Conservation (phyloP, 2,888 invertebrate species). For the Oligia strigilis region DNA sequence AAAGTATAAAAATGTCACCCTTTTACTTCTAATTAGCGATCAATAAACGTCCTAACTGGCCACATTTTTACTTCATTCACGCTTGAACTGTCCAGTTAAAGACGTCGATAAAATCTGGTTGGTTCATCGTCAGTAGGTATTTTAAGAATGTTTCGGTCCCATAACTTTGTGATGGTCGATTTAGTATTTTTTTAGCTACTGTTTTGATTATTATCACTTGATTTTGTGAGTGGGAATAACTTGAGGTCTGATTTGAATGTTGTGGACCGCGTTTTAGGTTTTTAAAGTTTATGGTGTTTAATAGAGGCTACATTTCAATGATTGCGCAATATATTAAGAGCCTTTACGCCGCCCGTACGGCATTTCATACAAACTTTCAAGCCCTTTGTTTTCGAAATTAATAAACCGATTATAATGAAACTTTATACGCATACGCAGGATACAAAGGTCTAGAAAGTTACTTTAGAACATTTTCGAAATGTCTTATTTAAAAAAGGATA, state of each 20-base stretch:
- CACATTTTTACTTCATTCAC: constrained; percentile 66
- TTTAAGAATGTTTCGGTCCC: constrained; percentile 72
- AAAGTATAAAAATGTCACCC: constrained; percentile 63
- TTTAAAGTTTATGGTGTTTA: constrained; percentile 13
- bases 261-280: constrained; percentile 20
- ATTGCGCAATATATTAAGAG: not conserved
- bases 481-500: too few species aligned
- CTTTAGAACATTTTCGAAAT: too few species aligned
- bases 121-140: constrained; percentile 62
- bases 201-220: constrained; percentile 65
- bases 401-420: too few species aligned
- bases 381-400: too few species aligned
- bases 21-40: constrained; percentile 67
- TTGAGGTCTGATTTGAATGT: constrained; percentile 49
- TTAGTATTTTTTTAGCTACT: constrained; percentile 70
- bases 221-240: constrained; percentile 56
- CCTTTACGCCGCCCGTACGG: too few species aligned
- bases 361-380: too few species aligned
- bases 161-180: constrained; percentile 68
- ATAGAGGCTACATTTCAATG: not conserved
- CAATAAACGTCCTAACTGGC: constrained; percentile 61
- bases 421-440: too few species aligned
- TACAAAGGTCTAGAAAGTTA: too few species aligned
- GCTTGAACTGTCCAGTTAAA: constrained; percentile 61
- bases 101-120: constrained; percentile 70